Base-by-base conservation (phyloP, 2,113 vertebrate genomes). In the Phalacrocorax aristotelis region DNA sequence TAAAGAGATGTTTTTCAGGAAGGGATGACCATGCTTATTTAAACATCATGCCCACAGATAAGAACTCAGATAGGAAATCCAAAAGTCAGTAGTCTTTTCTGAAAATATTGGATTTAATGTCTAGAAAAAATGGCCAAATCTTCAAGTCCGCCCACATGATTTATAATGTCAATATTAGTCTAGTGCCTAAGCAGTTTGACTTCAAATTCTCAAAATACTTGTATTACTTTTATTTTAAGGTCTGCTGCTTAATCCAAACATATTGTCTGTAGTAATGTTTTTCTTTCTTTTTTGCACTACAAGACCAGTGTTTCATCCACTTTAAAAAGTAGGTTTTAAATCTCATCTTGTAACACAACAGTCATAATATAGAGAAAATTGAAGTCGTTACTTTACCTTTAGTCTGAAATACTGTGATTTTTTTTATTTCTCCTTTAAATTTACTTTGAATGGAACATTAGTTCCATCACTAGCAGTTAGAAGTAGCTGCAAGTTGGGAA, bases 1-100 rank as follows among this genome's bases (percentile, higher is more conserved):
- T 72, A 78, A 72, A 89, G 21, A 84, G 32, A n/a, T 32, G 10
- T n/a, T 85, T 89, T 85, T 57, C n/a, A 68, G 23, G 44, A 92
- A 72, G 8, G 3, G 6, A n/a, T 54, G 10, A 48, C 26, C 9
- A 44, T 0, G 0, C 2, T 75, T 76, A 26, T 19, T 76, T 34
- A 68, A 65, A 55, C 5, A 26, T 48, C 21, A 51, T 3, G 1
- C 1, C 6, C 9, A 8, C 3, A 60, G 2, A 60, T 42, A 30
- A 72, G 40, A 87, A 49, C 20, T 64, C 26, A 40, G 17, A 36
- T 11, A 75, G 6, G 19, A 82, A 81, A 80, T 57, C 26, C n/a
- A 77, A 40, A 74, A 91, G 16, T 30, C 58, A 16, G 8, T 46
- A 70, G 15, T 52, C 2, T 42, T 65, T 94, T 78, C n/a, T 66